Percentiles rank a stretch among this genome's conserved stretches.
phyloP scores from a whole-genome alignment of 53 echinoderm and acorn worm species.

The Glandiceps talaboti region DNA sequence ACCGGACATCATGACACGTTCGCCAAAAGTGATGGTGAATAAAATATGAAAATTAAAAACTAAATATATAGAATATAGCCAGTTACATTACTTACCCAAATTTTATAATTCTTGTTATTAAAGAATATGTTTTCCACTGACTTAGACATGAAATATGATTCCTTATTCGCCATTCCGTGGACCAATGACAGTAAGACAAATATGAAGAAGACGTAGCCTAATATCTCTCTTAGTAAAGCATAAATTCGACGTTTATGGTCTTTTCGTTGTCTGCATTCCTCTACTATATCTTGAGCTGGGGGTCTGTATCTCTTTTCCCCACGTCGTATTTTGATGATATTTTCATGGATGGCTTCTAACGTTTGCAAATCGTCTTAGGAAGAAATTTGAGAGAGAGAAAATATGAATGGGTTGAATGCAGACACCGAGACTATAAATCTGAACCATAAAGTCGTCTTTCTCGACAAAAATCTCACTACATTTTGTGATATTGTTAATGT shows the following conservation, averaged over 20 bases:
- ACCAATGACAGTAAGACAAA: constrained; percentile 59
- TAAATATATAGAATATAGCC: too few species aligned
- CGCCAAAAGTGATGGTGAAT: too few species aligned
- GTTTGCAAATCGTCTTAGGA: too few species aligned
- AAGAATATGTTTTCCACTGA: constrained; percentile 56
- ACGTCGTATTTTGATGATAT: constrained; percentile 24
- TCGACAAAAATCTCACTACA: too few species aligned
- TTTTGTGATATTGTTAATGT: too few species aligned
- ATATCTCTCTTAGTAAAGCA: constrained; percentile 61
- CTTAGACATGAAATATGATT: constrained; percentile 58
- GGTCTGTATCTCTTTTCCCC: constrained; percentile 49
- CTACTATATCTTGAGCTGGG: constrained; percentile 19
- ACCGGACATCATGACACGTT: too few species aligned
- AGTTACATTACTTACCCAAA: neutral
- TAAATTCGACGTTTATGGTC: constrained; percentile 51
- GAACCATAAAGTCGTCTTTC: too few species aligned
- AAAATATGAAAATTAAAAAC: too few species aligned
- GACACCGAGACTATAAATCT: too few species aligned
- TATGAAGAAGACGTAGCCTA: constrained; percentile 64
- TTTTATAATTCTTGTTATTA: constrained; percentile 45
- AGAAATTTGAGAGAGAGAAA: too few species aligned
- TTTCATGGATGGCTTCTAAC: constrained; percentile 32
- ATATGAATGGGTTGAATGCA: too few species aligned
- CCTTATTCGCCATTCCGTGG: constrained; percentile 50
- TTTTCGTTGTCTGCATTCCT: constrained; percentile 32